phyloP scores from a whole-genome alignment of 2,113 vertebrate genomes.

The Ascaphus truei region DNA sequence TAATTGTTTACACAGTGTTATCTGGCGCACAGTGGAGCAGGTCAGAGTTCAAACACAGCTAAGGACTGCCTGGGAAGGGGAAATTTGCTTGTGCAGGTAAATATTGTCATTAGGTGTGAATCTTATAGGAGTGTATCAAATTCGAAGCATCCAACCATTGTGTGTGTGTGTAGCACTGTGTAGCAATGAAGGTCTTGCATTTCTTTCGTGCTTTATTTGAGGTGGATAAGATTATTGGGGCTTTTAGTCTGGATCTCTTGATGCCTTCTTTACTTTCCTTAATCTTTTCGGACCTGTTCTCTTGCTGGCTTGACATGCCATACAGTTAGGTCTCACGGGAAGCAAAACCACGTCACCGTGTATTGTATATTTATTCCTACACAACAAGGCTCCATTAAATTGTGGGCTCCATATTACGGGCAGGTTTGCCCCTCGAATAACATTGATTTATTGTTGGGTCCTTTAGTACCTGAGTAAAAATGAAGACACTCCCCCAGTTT shows the following conservation, averaged over 20 bases:
- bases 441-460: too few relatives aligned
- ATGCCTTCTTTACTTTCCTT: neutral
- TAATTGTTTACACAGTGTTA: conserved; percentile 2
- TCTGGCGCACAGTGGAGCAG: neutral
- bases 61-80: neutral
- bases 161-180: neutral
- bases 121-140: neutral
- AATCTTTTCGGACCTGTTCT: neutral
- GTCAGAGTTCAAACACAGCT: conserved; percentile 4
- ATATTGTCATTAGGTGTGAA: conserved; percentile 28
- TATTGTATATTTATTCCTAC: too few relatives aligned
- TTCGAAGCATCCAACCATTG: neutral
- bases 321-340: neutral
- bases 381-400: too few relatives aligned
- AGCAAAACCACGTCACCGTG: neutral
- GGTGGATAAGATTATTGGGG: neutral
- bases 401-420: too few relatives aligned
- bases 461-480: too few relatives aligned
- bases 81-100: neutral
- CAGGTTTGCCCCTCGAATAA: too few relatives aligned
- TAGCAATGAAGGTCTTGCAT: neutral
- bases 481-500: too few relatives aligned
- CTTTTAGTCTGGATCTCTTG: neutral
- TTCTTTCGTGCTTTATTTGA: neutral
- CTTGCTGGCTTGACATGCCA: too few relatives aligned